phyloP scores from a whole-genome alignment of 1,140 invertebrate species.

The Halesus radiatus region DNA sequence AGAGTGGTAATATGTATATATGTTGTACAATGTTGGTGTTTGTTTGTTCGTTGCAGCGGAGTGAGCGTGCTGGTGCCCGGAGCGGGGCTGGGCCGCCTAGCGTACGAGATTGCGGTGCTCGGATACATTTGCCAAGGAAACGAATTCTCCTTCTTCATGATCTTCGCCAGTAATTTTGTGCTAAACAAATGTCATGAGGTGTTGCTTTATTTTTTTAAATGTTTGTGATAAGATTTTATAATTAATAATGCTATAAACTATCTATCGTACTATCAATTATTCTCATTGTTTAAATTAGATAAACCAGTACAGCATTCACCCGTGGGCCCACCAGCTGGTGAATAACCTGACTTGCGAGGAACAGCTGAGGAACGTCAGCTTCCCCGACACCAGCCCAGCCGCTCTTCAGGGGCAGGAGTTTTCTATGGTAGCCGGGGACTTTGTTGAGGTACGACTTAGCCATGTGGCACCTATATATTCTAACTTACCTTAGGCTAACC shows the following conservation, averaged over 20 bases:
- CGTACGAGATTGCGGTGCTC: constrained; percentile 91
- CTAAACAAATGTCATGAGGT: constrained; percentile 85
- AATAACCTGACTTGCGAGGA: constrained; percentile 88
- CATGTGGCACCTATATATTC: neutral
- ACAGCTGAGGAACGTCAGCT: constrained; percentile 82
- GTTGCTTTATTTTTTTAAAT: neutral
- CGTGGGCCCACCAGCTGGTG: constrained; percentile 94
- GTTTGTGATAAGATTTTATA: too few relatives aligned
- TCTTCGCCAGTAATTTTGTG: constrained; percentile 96
- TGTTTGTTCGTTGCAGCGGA: constrained; percentile 63
- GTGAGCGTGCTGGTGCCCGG: constrained; percentile 93
- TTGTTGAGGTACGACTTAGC: constrained; percentile 79
- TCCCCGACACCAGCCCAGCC: constrained; percentile 93
- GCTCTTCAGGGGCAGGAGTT: constrained; percentile 80
- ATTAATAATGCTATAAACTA: too few relatives aligned
- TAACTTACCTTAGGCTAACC: neutral
- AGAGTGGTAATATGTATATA: too few relatives aligned
- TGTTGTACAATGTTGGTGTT: too few relatives aligned
- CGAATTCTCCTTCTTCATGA: constrained; percentile 97
- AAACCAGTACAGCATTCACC: constrained; percentile 80
- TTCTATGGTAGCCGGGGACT: constrained; percentile 97
- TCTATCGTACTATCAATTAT: too few relatives aligned
- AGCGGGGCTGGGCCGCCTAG: constrained; percentile 92
- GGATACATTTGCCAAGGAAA: constrained; percentile 97
- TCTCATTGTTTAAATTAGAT: constrained; percentile 56